Evolutionary conservation across 2,888 invertebrate genomes (phyloP), one percentile per base, ranked within the genome.

Genomic region (Scaptomyza tumidula): DNA sequence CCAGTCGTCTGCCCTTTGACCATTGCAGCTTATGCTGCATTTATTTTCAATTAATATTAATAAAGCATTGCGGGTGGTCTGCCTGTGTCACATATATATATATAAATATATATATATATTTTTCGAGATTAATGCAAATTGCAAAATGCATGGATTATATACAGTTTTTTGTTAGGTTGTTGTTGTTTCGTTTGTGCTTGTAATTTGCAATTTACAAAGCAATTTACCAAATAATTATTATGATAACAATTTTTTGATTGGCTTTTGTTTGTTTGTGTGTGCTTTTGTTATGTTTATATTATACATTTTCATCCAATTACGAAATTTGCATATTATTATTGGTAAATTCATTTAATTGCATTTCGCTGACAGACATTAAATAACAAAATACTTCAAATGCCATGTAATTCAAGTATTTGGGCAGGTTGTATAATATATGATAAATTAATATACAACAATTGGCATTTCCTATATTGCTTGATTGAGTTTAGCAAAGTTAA

Each of bases 21-120:
- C 73, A 63, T 58, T 62, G 68, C 64, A 71, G 77, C 82, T 87
- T 87, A 87, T 82, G 82, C 65, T 87, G 85, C 80, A 85, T 89
- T 87, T 89, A 85, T 85, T 85, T 85, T 87, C 86, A 85, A 85
- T 85, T 85, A 85, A 85, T 85, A 85, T 85, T 87, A 87, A 85
- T 87, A 87, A 85, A 79, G 86, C 89, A 49, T 63, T 55, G 39
- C 45, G 24, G 24, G 11, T 19, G 24, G 24, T 35, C 49, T 49
- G 29, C 31, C 19, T 41, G 14, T 27, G 27, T 19, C 7, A 35
- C 49, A 39, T 14, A 39, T 14, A 39, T 14, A 9, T 37, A 6
- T 37, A 39, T 14, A 39, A 9, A 39, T 14, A 9, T 37, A 6
- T 37, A 4, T 35, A 57, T 73, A 61, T 61, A 43, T n/a, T 77